Conservation (phyloP, 2,888 invertebrate species). For the Apeira syringaria region DNA sequence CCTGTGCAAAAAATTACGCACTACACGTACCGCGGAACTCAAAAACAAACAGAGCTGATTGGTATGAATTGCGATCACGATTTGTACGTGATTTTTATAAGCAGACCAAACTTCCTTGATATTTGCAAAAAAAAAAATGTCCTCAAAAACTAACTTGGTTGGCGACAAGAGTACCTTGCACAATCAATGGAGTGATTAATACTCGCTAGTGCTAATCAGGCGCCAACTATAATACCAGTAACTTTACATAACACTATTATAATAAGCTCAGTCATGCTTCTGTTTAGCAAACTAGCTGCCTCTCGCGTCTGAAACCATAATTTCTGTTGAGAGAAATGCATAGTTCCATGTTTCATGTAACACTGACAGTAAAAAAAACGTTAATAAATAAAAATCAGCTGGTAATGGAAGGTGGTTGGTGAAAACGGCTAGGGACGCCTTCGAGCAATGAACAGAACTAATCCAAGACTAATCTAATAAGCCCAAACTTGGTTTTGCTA, state of each 20-base stretch:
- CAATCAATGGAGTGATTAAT: conserved; percentile 14
- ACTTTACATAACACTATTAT: background rate
- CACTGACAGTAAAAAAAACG: too few relatives aligned
- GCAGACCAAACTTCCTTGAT: conserved; percentile 12
- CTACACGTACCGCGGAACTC: conserved; percentile 23
- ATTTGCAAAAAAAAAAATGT: conserved; percentile 6
- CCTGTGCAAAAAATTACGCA: conserved; percentile 26
- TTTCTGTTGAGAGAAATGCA: too few relatives aligned
- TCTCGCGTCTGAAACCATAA: background rate
- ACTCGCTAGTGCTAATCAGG: conserved; percentile 2
- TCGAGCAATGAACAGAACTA: too few relatives aligned
- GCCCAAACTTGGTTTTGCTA: too few relatives aligned
- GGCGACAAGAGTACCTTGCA: background rate
- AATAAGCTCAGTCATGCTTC: background rate
- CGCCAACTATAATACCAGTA: conserved; percentile 12
- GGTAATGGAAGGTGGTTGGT: too few relatives aligned
- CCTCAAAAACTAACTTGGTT: conserved; percentile 3
- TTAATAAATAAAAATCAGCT: too few relatives aligned
- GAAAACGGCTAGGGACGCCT: too few relatives aligned
- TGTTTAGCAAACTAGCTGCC: background rate
- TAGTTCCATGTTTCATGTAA: too few relatives aligned
- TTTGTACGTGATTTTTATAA: conserved; percentile 10
- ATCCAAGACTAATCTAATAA: too few relatives aligned
- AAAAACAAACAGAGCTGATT: conserved; percentile 26
- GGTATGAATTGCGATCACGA: conserved; percentile 17